These are phyloP conservation scores for Thereva unica DNA, from an alignment of 2,888 invertebrate species.

Conservation along the genomic window DNA sequence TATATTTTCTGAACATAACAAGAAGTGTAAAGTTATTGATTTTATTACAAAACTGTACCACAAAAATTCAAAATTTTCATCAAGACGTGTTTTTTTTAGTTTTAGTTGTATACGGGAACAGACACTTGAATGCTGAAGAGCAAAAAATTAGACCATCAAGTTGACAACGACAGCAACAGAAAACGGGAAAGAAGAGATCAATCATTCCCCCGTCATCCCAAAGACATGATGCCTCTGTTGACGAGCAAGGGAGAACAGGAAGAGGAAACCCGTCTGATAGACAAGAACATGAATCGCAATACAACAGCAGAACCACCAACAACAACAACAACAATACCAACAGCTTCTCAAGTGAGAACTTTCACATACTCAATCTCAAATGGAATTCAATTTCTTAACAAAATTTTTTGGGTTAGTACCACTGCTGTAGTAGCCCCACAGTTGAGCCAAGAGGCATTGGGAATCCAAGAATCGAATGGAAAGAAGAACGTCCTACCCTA, in stretches of 20 bases:
- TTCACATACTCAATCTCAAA: slow-evolving; percentile 5
- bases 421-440: no score
- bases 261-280: slow-evolving; percentile 25
- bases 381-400: no score
- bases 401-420: no score
- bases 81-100: no score
- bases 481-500: not conserved
- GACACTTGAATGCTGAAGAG: slow-evolving; percentile 1
- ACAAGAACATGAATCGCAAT: slow-evolving; percentile 8
- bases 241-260: slow-evolving; percentile 25
- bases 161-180: slow-evolving; percentile 22
- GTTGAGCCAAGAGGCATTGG: no score
- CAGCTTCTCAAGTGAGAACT: slow-evolving; percentile 21
- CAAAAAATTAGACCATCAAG: slow-evolving; percentile 17
- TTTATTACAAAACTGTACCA: no score
- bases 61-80: no score
- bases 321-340: not conserved
- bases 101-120: not conserved
- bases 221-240: slow-evolving; percentile 28
- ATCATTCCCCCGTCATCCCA: slow-evolving; percentile 27
- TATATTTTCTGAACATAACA: no score
- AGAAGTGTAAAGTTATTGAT: no score
- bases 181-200: slow-evolving; percentile 29
- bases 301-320: not conserved
- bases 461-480: not conserved